Base-by-base conservation (phyloP, 1,140 invertebrate species). In the Pissodes strobi region DNA sequence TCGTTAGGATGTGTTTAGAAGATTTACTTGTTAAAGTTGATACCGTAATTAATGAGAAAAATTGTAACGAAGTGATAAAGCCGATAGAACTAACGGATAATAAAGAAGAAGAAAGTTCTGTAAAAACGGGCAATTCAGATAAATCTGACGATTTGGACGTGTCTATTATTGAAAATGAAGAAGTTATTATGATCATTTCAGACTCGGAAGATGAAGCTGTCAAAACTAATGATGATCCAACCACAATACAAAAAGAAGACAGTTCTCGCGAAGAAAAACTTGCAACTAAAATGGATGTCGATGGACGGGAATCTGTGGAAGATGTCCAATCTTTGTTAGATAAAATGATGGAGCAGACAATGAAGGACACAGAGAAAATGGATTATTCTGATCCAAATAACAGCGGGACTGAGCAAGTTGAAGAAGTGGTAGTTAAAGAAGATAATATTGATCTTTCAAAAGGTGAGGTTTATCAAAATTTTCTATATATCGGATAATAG, bases 281-380 rank as follows among this genome's bases (percentile, higher is more conserved):
- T 9, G 10, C 13, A 19, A 12, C 23, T 41, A 59, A 15, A 1
- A 25, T 34, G n/a, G 46, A 51, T 21, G 39, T 51, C 37, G 49
- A 63, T 15, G 25, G 10, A 25, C 9, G 10, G 12, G 18, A 48
- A 22, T 15, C 2, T 0, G 34, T 51, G 25, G 58, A 76, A 6
- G 78, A 81, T 68, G 75, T 81, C 12, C 81, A 82, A 60, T 76
- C 80, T 23, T 72, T 83, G 57, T 79, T 83, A 68, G 81, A 82
- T 53, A 74, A 74, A 12, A 73, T 83, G 55, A 82, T 82, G 80
- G 78, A 79, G 59, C 73, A 80, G 64, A 77, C 73, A 6, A 79
- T 80, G 78, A 75, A 78, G 59, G 76, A 75, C 34, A 51, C 59
- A n/a, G 65, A 70, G 34, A 67, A 74, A 43, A 23, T 58, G 18